These are phyloP conservation scores for Nemapogon koenigi DNA, from an alignment of 2,888 invertebrate genomes.

Conservation along the genomic window DNA sequence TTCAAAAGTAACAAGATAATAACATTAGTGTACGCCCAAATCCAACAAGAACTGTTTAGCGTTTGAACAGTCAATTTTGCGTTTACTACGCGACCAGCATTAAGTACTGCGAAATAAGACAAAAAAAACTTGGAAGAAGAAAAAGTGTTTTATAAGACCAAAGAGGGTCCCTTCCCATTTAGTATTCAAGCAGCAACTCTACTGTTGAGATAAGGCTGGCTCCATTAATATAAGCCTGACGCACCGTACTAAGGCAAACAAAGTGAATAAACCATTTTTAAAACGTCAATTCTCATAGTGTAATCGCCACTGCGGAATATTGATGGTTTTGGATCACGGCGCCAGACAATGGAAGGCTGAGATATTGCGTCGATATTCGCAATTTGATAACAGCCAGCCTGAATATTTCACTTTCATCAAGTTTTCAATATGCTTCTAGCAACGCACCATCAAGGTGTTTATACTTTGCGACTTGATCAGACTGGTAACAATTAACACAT, in stretches of 20 bases:
- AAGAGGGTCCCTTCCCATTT: constrained; percentile 17
- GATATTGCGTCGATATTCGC: constrained; percentile 23
- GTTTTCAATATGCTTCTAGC: no score
- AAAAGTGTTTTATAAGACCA: constrained; percentile 9
- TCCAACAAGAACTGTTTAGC: constrained; percentile 5
- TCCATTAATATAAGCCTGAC: constrained; percentile 31
- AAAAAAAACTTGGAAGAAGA: constrained; percentile 3
- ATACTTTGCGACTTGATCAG: no score
- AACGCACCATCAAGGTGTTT: no score
- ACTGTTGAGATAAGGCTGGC: constrained; percentile 27
- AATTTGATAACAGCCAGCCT: no score
- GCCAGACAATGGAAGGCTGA: constrained; percentile 17
- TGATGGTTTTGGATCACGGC: constrained; percentile 15
- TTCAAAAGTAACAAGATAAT: constrained; percentile 4
- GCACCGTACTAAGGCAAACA: constrained; percentile 23
- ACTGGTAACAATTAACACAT: no score
- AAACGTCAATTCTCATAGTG: constrained; percentile 22
- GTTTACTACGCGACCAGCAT: constrained; percentile 6
- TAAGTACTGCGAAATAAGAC: constrained; percentile 8
- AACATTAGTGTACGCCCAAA: not conserved
- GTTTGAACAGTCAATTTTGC: constrained; percentile 9
- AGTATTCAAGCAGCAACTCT: constrained; percentile 25
- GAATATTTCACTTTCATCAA: no score
- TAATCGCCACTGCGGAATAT: constrained; percentile 14
- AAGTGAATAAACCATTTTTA: constrained; percentile 31